Evolutionary conservation across 1,140 invertebrate species (phyloP), one percentile per base, ranked within the genome.

Genomic region (Conus betulinus): DNA sequence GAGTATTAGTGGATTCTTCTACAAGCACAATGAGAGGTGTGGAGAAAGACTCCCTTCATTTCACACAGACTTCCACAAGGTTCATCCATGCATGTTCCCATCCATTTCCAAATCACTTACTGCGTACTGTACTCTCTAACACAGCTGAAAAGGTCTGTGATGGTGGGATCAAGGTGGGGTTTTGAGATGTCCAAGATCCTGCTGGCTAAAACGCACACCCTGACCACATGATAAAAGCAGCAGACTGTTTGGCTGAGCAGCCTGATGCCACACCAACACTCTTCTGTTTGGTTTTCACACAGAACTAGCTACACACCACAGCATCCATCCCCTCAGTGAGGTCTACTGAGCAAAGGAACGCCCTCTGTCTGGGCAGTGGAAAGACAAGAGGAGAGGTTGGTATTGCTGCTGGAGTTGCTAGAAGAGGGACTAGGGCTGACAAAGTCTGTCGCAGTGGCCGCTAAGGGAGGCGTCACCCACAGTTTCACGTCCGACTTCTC

Each of bases 301-400:
- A 27, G 25, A 78, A 51, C 39, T 51, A 27, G 10, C 1, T 39
- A 39, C 76, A 78, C 76, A 23, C 6, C 57, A 84, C 27, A 23
- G 53, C 17, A 23, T n/a, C 0, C 23, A 55, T 20, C 10, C 57
- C 55, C 82, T 81, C 79, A 87, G 71, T 87, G 85, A 27, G 85
- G 85, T 53, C 85, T 87, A 53, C 71, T 87, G 74, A 87, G 71
- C 53, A 87, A 87, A n/a, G 85, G 20, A 17, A 76, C 85, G 6
- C 71, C 85, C 53, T 87, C 85, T 71, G 67, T 51, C 71, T 87
- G 85, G 39, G 85, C 11, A n/a, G 27, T 55, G 51, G 85, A 87
- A 79, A 87, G 74, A 78, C 85, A 87, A 8, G 71, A 51, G 25
- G 71, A 39, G 53, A 87, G 27, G 25, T 79, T 87, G 71, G 51